A percentile compares a stretch with the other conserved stretches of the same genome.
Evolutionary conservation across 2,888 invertebrate genomes (phyloP).

Genomic region (Venustoraphidia nigricollis): DNA sequence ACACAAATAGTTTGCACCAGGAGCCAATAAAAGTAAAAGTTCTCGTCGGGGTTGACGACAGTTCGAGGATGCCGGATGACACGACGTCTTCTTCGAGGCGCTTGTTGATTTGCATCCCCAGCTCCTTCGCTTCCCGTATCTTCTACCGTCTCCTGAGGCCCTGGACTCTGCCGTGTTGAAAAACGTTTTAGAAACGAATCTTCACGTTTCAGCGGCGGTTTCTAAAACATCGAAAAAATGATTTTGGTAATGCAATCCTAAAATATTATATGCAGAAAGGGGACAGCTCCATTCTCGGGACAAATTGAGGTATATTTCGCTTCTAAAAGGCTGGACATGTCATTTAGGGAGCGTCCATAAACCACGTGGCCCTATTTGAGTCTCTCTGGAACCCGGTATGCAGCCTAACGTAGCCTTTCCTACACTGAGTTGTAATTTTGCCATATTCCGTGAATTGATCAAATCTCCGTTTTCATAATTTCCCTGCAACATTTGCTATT

Average conservation of each 20-base stretch:
- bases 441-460: no score
- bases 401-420: no score
- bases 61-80: conserved; percentile 57
- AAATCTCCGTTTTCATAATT: no score
- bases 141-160: conserved; percentile 69
- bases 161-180: conserved; percentile 81
- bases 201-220: conserved; percentile 78
- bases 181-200: conserved; percentile 88
- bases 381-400: no score
- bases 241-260: neutral
- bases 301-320: no score
- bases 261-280: no score
- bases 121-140: conserved; percentile 38
- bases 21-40: conserved; percentile 92
- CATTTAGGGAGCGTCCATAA: no score
- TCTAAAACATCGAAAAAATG: conserved; percentile 24
- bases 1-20: conserved; percentile 78
- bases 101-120: conserved; percentile 24
- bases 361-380: no score
- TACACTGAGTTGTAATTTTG: no score
- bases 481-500: no score
- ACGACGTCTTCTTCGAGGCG: conserved; percentile 45
- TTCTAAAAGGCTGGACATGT: no score
- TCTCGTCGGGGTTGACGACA: conserved; percentile 90
- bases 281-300: no score